These are phyloP conservation scores for Anisognathus igniventris DNA, from an alignment of 2,797 vertebrate species.

Conservation along the genomic window DNA sequence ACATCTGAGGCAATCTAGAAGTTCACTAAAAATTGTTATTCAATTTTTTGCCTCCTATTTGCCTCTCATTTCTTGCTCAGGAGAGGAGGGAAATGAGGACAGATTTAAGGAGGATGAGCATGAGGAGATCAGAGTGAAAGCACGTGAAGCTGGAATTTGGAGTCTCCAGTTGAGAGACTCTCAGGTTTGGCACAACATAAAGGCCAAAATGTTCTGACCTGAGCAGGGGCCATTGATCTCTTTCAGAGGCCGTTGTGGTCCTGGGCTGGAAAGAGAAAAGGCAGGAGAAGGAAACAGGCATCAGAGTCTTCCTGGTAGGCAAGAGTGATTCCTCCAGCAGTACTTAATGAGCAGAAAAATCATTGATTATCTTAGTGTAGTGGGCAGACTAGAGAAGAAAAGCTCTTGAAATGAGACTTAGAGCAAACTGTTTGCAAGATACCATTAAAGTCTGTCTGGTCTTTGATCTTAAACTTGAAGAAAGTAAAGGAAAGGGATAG, in stretches of 20 bases:
- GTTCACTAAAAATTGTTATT: background rate
- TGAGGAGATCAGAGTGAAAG: background rate
- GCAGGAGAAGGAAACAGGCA: background rate
- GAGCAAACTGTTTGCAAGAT: background rate
- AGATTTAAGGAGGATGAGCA: background rate
- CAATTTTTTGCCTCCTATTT: background rate
- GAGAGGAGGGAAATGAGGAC: background rate
- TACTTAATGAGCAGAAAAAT: background rate
- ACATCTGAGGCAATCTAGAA: background rate
- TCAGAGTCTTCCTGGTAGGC: background rate
- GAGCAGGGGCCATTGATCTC: background rate
- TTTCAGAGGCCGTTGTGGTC: background rate
- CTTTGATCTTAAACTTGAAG: background rate
- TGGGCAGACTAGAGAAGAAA: background rate
- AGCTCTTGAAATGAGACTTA: background rate
- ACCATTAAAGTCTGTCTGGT: background rate
- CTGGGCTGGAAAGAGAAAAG: background rate
- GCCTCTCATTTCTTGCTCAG: background rate
- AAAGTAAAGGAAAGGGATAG: background rate
- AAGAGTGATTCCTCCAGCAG: background rate
- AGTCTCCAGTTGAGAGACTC: background rate
- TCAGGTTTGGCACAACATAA: background rate
- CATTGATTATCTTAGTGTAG: background rate
- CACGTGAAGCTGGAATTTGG: rapidly evolving
- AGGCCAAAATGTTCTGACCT: background rate